Evolutionary conservation across 2,113 vertebrate species (phyloP).

Genomic region (Uropsilus gracilis): DNA sequence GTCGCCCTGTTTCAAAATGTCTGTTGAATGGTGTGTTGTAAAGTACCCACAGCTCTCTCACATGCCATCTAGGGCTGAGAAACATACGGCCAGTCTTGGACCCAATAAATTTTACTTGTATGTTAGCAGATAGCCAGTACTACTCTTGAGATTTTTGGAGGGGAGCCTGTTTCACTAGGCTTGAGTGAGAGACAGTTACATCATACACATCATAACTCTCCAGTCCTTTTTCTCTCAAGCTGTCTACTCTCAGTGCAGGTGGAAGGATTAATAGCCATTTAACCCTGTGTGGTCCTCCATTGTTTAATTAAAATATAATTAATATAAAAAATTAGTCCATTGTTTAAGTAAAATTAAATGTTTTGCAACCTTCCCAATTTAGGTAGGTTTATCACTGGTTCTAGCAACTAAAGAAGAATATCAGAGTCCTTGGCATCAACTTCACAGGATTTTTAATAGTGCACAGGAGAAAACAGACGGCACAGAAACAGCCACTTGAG

Average conservation of each 20-base stretch:
- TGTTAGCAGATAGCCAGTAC: not conserved
- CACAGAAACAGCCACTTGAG: too few relatives aligned
- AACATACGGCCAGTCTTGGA: not conserved
- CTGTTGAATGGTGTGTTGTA: not conserved
- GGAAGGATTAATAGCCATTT: not conserved
- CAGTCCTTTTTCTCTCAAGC: not conserved
- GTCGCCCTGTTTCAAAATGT: too few relatives aligned
- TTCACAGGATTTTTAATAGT: too few relatives aligned
- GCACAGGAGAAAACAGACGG: too few relatives aligned
- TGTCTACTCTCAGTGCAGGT: not conserved
- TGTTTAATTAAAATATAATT: not conserved
- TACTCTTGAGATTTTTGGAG: not conserved
- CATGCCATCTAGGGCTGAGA: not conserved
- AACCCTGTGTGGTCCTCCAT: not conserved
- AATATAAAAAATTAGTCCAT: too few relatives aligned
- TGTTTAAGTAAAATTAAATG: too few relatives aligned
- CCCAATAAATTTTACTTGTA: not conserved
- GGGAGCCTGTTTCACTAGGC: not conserved
- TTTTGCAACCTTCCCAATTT: too few relatives aligned
- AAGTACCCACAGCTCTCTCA: not conserved
- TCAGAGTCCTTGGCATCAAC: too few relatives aligned
- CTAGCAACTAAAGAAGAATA: too few relatives aligned
- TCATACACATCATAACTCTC: not conserved
- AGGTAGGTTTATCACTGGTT: too few relatives aligned
- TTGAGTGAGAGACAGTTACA: not conserved